phyloP scores from a whole-genome alignment of 2,888 invertebrate genomes.

The Sinopyrophorus schimmeli region DNA sequence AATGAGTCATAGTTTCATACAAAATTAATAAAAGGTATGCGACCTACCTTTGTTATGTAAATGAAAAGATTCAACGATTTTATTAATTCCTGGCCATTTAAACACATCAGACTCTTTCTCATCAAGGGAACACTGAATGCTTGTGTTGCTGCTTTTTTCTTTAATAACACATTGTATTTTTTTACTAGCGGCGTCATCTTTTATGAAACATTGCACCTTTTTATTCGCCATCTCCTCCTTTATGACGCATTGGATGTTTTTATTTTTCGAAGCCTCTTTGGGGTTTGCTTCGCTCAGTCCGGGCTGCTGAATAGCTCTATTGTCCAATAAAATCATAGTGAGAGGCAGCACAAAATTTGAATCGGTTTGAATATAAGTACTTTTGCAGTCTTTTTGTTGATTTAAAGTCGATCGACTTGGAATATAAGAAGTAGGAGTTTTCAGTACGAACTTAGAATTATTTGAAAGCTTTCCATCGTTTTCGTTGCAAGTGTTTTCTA shows the following conservation, averaged over 20 bases:
- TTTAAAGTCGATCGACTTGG: constrained; percentile 25
- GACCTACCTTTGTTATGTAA: constrained; percentile 60
- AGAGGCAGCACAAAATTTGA: constrained; percentile 39
- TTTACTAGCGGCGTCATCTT: constrained; percentile 11
- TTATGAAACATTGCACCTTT: constrained; percentile 15
- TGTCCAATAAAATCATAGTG: constrained; percentile 40
- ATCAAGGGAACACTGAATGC: constrained; percentile 13
- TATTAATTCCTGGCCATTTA: constrained; percentile 59
- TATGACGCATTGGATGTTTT: constrained; percentile 10
- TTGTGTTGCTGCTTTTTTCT: constrained; percentile 1
- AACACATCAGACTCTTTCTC: constrained; percentile 22
- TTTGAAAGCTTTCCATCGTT: too few relatives aligned
- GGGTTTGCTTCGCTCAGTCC: constrained; percentile 4
- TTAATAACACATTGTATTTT: constrained; percentile 17
- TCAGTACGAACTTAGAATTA: constrained; percentile 4
- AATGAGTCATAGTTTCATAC: constrained; percentile 14
- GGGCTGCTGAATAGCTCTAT: constrained; percentile 12
- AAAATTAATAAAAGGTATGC: constrained; percentile 9
- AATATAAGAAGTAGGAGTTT: constrained; percentile 2
- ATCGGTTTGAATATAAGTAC: constrained; percentile 30
- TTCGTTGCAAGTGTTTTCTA: background rate
- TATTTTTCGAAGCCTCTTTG: constrained; percentile 3
- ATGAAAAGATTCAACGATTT: constrained; percentile 58
- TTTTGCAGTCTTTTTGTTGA: constrained; percentile 34
- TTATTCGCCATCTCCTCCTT: constrained; percentile 11